These are phyloP conservation scores for Parazoanthus atlanticus DNA, from an alignment of 92 coral and sea anemone genomes.

Conservation along the genomic window DNA sequence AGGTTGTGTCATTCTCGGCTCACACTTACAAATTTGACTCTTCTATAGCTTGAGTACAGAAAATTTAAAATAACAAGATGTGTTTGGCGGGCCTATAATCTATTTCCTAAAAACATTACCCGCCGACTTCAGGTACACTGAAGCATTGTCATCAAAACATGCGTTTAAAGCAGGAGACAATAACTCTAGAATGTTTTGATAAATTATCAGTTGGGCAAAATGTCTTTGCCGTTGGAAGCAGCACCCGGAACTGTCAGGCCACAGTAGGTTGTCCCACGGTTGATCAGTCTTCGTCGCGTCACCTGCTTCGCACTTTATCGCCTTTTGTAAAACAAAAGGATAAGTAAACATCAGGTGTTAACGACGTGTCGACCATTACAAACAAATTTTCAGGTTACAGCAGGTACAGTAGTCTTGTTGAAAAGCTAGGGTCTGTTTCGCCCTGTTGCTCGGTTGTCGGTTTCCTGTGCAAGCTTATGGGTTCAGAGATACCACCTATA, in stretches of 20 bases:
- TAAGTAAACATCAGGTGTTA: not conserved
- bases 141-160: not conserved
- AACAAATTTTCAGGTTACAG: not conserved
- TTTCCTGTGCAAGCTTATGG: not conserved
- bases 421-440: not conserved
- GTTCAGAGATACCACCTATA: not conserved
- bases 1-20: no score
- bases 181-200: not conserved
- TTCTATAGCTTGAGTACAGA: no score
- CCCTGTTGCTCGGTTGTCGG: not conserved
- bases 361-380: not conserved
- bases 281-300: not conserved
- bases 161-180: not conserved
- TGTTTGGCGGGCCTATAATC: no score
- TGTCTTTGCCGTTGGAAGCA: not conserved
- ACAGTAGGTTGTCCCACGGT: not conserved
- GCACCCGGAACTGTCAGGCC: not conserved
- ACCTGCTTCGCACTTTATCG: not conserved
- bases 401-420: not conserved
- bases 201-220: not conserved
- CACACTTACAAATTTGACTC: no score
- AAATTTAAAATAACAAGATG: no score
- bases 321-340: not conserved
- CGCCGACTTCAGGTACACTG: no score
- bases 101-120: no score